Evolutionary conservation across 1,140 invertebrate genomes (phyloP).

Genomic region (Eciton burchellii): DNA sequence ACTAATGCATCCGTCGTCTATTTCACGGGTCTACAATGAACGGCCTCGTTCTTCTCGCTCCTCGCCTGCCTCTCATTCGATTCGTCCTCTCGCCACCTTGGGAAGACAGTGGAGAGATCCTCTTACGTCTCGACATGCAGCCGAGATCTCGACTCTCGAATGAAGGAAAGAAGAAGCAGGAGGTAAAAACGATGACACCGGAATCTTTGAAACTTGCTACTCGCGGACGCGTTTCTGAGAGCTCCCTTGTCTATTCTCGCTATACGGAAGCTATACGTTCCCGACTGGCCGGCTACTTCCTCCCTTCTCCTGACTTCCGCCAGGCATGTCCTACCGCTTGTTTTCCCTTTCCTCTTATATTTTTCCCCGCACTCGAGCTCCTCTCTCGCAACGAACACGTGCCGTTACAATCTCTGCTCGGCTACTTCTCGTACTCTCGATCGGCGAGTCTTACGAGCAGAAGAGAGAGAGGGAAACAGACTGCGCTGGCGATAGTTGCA

Average conservation of each 20-base stretch:
- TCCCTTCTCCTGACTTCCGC: slow-evolving; percentile 6
- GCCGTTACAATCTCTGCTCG: slow-evolving; percentile 32
- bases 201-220: slow-evolving; percentile 3
- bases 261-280: not conserved
- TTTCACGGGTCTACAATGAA: not conserved
- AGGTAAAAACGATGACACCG: too few species aligned
- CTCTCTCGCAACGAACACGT: not conserved
- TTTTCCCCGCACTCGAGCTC: not conserved
- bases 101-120: not conserved
- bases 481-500: not conserved
- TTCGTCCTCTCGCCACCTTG: not conserved
- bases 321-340: not conserved
- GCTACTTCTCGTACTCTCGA: slow-evolving; percentile 34
- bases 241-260: not conserved
- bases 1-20: not conserved
- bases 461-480: not conserved
- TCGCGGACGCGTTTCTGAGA: not conserved
- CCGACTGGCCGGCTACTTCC: not conserved
- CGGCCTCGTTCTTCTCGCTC: not conserved
- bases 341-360: not conserved
- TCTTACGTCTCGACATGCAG: not conserved
- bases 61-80: not conserved
- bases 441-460: not conserved
- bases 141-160: too few species aligned
- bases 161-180: too few species aligned